Base-by-base conservation (phyloP, 2,888 invertebrate genomes). In the Torymus texanus region DNA sequence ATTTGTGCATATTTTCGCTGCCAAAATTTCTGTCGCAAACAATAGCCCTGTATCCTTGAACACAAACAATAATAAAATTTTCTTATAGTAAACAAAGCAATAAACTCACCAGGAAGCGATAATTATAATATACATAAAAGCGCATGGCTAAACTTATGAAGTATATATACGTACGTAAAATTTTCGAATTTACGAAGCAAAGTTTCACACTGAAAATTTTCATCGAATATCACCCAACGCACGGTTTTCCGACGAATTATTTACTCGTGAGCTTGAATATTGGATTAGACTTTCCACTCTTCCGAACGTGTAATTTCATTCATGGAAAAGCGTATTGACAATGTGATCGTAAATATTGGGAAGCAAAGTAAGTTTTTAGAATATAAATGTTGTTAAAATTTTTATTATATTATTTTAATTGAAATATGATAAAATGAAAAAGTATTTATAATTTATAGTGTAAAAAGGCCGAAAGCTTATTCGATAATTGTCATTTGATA, bases 61-160 rank as follows among this genome's bases (percentile, higher is more conserved):
- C 75, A n/a, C 21, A 55, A 73, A 67, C 56, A 65, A 53, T 58
- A 78, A 74, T 73, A 62, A 61, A 55, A 8, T 61, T 16, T 67
- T 62, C 16, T 63, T 75, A 41, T 50, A 66, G 55, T 67, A 75
- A 61, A 66, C 51, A 24, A 41, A 66, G 61, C 50, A 65, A 75
- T 75, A 65, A 75, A 65, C 55, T 77, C 21, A 58, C 63, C 62
- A 63, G 67, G 72, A 77, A 80, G 62, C 58, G 63, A 62, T 76
- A 80, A 65, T 68, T 63, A 58, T 59, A 18, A 68, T 67, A 58
- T 61, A 71, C 24, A 8, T 41, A 41, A 77, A 73, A 53, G 76
- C 68, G 80, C 80, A 80, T 80, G 80, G 65, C 77, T 77, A 59
- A 53, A 74, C 71, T 75, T 75, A n/a, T 67, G n/a, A 29, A 66